Base-by-base conservation (phyloP, 2,797 vertebrate species). In the Danionella dracula region DNA sequence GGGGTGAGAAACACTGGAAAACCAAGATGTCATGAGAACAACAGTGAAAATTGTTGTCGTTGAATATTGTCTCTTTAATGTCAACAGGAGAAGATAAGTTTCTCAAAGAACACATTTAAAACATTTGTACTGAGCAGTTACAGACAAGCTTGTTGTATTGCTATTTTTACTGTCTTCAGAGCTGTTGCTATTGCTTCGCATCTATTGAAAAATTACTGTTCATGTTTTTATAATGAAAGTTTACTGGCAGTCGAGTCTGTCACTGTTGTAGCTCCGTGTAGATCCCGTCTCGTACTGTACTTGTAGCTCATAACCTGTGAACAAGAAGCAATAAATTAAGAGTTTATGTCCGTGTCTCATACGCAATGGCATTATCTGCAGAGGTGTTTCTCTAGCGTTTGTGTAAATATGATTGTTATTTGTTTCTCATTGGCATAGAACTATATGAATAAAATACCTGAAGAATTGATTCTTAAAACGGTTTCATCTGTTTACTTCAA, bases 271-370 rank as follows among this genome's bases (percentile, higher is more conserved):
- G 83, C 88, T 90, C 77, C 79, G 84, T 85, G 78, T 88, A 73
- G 87, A 85, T 90, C 86, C 85, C 71, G 86, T 91, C 86, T 89
- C 76, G 87, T 88, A 85, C 76, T 63, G 84, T 89, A 88, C 84
- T 57, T 87, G 87, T 76, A 84, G 81, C 67, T 79, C 81, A 81
- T 88, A 83, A 89, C 13, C 16, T 1, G 32, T 87, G 60, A 76
- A 67, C 89, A 85, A 79, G 66, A 84, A 90, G 88, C 89, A 91
- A 90, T 90, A 90, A 91, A 88, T 90, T 85, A 81, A 78, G 84
- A 81, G 85, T 87, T 76, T 85, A 78, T 83, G 72, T 84, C 81
- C 84, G 76, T 87, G 88, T 87, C 83, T 83, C 84, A 78, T 85
- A 80, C 83, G 83, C 82, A 87, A 82, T 84, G 81, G 85, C 83